Evolutionary conservation across 2,888 invertebrate genomes (phyloP).

Genomic region (Eupsilia transversa): DNA sequence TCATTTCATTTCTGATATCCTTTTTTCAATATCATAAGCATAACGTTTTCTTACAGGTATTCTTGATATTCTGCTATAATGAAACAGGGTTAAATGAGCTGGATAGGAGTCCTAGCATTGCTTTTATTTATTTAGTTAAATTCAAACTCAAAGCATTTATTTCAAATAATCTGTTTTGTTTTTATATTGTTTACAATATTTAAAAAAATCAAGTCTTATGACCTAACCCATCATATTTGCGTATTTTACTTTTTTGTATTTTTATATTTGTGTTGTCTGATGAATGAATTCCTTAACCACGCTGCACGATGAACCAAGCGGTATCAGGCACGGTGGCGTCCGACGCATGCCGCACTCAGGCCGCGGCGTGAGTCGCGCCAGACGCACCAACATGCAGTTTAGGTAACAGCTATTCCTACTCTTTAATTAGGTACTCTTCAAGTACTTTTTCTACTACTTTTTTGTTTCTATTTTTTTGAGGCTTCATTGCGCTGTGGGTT

Average conservation of each 20-base stretch:
- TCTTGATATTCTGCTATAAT: background rate
- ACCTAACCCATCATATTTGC: background rate
- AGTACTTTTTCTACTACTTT: no score
- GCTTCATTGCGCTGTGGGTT: no score
- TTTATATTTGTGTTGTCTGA: background rate
- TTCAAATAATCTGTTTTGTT: no score
- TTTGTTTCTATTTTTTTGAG: background rate
- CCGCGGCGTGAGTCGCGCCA: constrained; percentile 94
- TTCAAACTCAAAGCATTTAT: no score
- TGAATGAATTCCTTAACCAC: constrained; percentile 86
- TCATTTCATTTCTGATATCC: constrained; percentile 97
- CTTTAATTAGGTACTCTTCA: background rate
- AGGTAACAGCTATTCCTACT: constrained; percentile 86
- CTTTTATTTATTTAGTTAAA: constrained; percentile 4
- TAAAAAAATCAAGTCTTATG: background rate
- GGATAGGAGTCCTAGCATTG: background rate
- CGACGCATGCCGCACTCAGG: constrained; percentile 95
- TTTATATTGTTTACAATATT: background rate
- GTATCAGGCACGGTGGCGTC: constrained; percentile 93
- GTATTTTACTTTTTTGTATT: background rate
- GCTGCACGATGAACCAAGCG: constrained; percentile 96
- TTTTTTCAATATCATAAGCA: constrained; percentile 87
- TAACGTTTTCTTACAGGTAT: background rate
- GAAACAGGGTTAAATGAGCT: background rate
- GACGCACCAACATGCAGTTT: constrained; percentile 98